A percentile compares a stretch with the other conserved stretches of the same genome.
Conservation (phyloP, 2,797 vertebrate species). For the Columba guinea region DNA sequence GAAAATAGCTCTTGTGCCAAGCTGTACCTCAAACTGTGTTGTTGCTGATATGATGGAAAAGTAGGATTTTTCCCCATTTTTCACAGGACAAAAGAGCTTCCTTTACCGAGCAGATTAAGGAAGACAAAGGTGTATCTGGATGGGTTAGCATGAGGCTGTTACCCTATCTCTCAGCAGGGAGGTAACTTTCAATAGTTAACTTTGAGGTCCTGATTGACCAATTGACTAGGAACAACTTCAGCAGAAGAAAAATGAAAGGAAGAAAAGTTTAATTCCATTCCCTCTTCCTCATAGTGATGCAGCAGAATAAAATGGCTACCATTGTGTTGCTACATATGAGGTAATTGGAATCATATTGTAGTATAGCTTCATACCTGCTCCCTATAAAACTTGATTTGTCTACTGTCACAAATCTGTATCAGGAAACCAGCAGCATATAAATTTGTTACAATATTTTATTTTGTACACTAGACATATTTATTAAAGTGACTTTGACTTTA, state of each 20-base stretch:
- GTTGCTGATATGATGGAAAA: neutral
- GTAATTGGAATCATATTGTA: neutral
- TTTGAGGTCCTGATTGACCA: neutral
- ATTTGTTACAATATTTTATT: neutral
- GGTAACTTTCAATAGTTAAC: neutral
- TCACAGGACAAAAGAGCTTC: neutral
- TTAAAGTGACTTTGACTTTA: constrained; percentile 15
- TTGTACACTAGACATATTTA: neutral
- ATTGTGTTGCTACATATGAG: neutral
- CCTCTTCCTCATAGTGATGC: neutral
- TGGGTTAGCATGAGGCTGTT: neutral
- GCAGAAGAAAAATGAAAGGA: neutral
- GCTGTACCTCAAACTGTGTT: neutral
- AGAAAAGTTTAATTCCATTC: neutral
- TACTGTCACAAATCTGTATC: neutral
- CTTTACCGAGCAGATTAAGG: neutral
- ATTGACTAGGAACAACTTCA: neutral
- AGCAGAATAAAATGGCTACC: neutral
- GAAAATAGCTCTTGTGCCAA: neutral
- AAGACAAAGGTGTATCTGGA: neutral
- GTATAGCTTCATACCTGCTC: neutral
- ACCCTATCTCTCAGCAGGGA: neutral
- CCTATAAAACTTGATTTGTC: constrained; percentile 16
- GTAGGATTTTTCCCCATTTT: neutral
- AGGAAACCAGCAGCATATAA: neutral